Conservation (phyloP, 2,888 invertebrate species). For the Oscheius sp. region DNA sequence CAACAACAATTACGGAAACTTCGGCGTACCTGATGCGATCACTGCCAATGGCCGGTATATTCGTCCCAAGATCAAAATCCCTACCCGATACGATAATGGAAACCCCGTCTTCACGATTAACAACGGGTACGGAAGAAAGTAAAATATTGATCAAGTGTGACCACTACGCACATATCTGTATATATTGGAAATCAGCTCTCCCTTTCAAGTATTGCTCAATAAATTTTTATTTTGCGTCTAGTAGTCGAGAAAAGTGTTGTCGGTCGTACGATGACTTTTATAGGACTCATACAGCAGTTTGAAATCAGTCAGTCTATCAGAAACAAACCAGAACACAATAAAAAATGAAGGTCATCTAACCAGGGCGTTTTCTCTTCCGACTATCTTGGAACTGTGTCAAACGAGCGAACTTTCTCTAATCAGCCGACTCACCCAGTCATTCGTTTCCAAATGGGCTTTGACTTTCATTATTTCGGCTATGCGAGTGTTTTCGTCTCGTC, state of each 20-base stretch:
- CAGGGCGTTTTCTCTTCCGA: not conserved
- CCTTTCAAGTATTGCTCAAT: no score
- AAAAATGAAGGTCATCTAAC: no score
- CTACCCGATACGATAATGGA: constrained; percentile 8
- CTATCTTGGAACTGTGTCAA: not conserved
- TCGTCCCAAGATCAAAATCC: constrained; percentile 3
- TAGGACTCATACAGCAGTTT: no score
- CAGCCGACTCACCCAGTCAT: not conserved
- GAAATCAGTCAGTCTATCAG: no score
- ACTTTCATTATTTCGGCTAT: constrained; percentile 21
- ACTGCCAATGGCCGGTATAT: constrained; percentile 7
- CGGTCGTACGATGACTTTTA: no score
- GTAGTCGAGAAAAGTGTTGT: no score
- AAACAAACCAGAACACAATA: no score
- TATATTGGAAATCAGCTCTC: not conserved
- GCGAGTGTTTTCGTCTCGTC: constrained; percentile 14
- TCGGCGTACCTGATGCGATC: constrained; percentile 16
- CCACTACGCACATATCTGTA: not conserved
- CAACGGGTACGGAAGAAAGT: constrained; percentile 13
- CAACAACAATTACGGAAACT: constrained; percentile 5
- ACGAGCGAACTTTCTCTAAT: constrained; percentile 8
- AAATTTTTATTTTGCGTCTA: no score
- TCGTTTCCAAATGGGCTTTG: not conserved
- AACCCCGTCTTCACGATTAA: constrained; percentile 18
- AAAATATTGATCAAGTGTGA: not conserved